These are phyloP conservation scores for Campoplex capitator DNA, from an alignment of 2,888 invertebrate species.

Conservation along the genomic window DNA sequence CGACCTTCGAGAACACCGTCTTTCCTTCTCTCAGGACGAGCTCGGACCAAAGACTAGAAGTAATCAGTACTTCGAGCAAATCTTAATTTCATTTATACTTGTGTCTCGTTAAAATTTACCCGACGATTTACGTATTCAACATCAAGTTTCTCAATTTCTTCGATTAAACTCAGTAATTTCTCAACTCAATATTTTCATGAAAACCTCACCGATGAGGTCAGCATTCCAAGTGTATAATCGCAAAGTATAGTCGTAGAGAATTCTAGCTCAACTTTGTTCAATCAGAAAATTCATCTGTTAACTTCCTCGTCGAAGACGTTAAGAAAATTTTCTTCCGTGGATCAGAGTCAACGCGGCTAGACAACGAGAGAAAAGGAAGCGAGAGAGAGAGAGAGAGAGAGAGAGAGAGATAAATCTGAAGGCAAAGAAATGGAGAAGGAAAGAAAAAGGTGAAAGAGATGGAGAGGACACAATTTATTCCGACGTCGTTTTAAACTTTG, in stretches of 20 bases:
- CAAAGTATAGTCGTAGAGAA: not conserved
- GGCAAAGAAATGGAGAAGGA: not conserved
- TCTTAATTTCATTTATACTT: not conserved
- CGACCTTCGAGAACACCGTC: slow-evolving; percentile 52
- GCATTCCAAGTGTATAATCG: not conserved
- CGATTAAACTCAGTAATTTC: slow-evolving; percentile 23
- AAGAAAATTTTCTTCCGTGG: not conserved
- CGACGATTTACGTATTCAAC: not conserved
- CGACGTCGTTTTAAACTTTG: slow-evolving; percentile 62
- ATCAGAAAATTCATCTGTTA: slow-evolving; percentile 50
- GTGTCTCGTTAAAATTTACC: not conserved
- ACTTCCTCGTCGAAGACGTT: slow-evolving; percentile 15
- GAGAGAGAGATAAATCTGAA: not conserved
- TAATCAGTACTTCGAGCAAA: slow-evolving; percentile 26
- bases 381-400: too few relatives aligned
- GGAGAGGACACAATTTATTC: slow-evolving; percentile 42
- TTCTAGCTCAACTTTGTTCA: slow-evolving; percentile 12
- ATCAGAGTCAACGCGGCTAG: not conserved
- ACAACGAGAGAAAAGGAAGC: not conserved
- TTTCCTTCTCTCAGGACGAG: not conserved
- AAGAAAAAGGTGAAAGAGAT: not conserved
- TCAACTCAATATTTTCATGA: slow-evolving; percentile 19
- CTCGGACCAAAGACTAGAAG: slow-evolving; percentile 4
- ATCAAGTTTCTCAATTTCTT: slow-evolving; percentile 22
- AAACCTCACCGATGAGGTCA: not conserved